Evolutionary conservation across 2,888 invertebrate species (phyloP).

Genomic region (Cyaniris semiargus): DNA sequence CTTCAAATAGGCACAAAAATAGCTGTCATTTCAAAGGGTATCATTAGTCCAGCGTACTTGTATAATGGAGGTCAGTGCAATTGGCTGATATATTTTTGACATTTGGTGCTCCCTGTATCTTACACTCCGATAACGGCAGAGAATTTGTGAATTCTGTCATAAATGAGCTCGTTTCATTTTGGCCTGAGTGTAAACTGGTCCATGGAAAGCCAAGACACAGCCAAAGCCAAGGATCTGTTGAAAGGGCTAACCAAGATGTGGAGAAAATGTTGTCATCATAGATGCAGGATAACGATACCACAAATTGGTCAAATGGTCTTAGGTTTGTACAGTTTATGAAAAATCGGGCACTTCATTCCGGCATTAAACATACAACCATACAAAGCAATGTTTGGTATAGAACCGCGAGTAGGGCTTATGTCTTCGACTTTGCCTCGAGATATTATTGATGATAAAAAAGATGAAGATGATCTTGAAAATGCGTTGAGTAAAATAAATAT

Average conservation of each 20-base stretch:
- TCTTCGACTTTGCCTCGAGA: slow-evolving; percentile 31
- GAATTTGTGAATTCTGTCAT: no score
- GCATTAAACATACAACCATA: slow-evolving; percentile 48
- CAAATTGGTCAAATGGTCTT: slow-evolving; percentile 53
- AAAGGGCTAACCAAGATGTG: slow-evolving; percentile 47
- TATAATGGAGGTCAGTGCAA: no score
- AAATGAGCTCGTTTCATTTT: no score
- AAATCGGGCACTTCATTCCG: slow-evolving; percentile 46
- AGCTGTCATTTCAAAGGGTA: no score
- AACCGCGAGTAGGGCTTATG: slow-evolving; percentile 33
- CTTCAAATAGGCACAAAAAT: no score
- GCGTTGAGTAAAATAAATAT: slow-evolving; percentile 31
- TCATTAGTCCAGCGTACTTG: no score
- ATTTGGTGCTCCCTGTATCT: no score
- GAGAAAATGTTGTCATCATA: slow-evolving; percentile 43
- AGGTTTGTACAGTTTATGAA: slow-evolving; percentile 50
- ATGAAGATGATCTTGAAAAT: slow-evolving; percentile 35
- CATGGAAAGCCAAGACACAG: slow-evolving; percentile 50
- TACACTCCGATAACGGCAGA: no score
- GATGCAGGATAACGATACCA: slow-evolving; percentile 49
- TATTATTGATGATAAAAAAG: slow-evolving; percentile 31
- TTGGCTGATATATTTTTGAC: no score
- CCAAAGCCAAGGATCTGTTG: slow-evolving; percentile 49
- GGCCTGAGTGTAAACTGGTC: no score
- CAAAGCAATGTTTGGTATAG: slow-evolving; percentile 48